phyloP scores from a whole-genome alignment of 2,797 vertebrate genomes.

The Acanthurus lineatus region DNA sequence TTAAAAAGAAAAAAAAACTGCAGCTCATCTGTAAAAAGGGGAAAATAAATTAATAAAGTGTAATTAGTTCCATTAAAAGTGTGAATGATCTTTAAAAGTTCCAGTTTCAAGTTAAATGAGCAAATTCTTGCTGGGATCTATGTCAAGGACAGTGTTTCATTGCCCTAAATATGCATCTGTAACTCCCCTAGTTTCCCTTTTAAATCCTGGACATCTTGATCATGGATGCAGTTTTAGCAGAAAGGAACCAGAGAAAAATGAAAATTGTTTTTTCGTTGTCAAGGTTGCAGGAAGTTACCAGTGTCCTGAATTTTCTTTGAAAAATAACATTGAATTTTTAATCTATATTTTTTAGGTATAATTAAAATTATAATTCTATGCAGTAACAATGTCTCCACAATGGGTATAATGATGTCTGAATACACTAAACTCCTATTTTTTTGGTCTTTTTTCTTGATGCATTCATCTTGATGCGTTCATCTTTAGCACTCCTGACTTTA shows the following conservation, averaged over 20 bases:
- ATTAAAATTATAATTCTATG: too few species aligned
- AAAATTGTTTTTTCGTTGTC: background rate
- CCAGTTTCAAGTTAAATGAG: conserved; percentile 8
- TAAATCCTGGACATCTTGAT: background rate
- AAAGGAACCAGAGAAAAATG: background rate
- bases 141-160: conserved; percentile 13
- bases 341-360: too few species aligned
- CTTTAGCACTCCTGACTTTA: conserved; percentile 4
- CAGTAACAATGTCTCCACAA: background rate
- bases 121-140: background rate
- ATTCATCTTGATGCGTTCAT: background rate
- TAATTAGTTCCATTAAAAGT: conserved; percentile 12
- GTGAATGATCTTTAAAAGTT: background rate
- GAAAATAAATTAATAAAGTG: conserved; percentile 8
- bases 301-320: background rate
- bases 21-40: background rate
- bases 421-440: background rate
- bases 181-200: conserved; percentile 15
- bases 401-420: background rate
- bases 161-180: conserved; percentile 12
- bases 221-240: background rate
- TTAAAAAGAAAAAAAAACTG: background rate
- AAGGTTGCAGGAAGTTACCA: too few species aligned
- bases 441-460: background rate
- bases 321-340: too few species aligned